Evolutionary conservation across 1,140 invertebrate genomes (phyloP), one percentile per base, ranked within the genome.

Genomic region (Drosophila triauraria): DNA sequence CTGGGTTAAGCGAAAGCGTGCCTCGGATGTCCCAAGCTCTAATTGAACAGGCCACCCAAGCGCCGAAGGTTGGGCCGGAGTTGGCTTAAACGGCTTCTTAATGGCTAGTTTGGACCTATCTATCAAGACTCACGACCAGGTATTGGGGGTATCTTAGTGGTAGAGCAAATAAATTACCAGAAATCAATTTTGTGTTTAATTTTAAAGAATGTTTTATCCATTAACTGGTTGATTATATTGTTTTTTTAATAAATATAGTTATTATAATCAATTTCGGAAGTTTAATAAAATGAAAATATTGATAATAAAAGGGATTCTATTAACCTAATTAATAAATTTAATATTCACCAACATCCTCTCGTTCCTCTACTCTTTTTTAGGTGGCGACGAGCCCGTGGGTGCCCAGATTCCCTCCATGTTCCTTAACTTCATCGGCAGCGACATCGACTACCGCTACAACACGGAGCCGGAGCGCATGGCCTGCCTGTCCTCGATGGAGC

Each of bases 401-500:
- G 95, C 96, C 0, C 96, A 97, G 91, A 96, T 97, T 74, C 97
- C 96, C 1, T 97, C 96, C 5, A 97, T 97, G 95, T 97, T 96
- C 93, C 94, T 97, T 48, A 97, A 97, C 92, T 97, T 96, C 80
- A 94, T 97, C 23, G 96, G 96, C 3, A 96, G 95, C 7, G 95
- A 96, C 44, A 97, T 97, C 61, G 98, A 99, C 93, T 99, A 97
- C 97, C 94, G 95, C 12, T 98, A 96, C 91, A 94, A 94, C 51
- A 99, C 98, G 2, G 97, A 97, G 87, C 96, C 97, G 0, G 98
- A 99, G 92, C 95, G 96, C 8, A 95, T 95, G 30, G 97, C 97
- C 2, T 98, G 97, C 86, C 94, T 97, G 17, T 96, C 95, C 2
- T 95, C 97, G 63, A 94, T 94, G 8, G 95, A 96, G 35, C 94